Base-by-base conservation (phyloP, 2,797 vertebrate species). In the Sylvilagus floridanus region DNA sequence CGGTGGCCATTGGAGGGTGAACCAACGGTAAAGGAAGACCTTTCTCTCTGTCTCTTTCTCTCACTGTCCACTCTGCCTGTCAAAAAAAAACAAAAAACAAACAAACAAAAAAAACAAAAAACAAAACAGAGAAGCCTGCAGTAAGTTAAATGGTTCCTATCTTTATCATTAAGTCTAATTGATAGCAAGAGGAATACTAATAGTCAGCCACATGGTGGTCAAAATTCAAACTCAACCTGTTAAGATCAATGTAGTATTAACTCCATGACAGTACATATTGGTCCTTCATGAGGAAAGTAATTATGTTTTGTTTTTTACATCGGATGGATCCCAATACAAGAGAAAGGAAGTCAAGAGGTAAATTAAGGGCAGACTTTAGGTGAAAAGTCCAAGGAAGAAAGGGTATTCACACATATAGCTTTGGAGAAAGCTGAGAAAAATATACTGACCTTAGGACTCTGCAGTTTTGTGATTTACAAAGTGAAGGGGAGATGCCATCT, bases 271-370 rank as follows among this genome's bases (percentile, higher is more conserved):
- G 32, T 37, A 78, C 78, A 91, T n/a, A 30, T 30, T 50, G 37
- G n/a, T 22, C n/a, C 7, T 91, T 66, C 28, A 73, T 68, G 60
- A 88, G 24, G 16, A 84, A 93, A n/a, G 21, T 77, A 19, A 65
- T 72, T 57, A 54, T 47, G 16, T 52, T 72, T 5, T 82, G 35
- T 37, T 89, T 75, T 71, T 69, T 52, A 50, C 21, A 30, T 82
- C 71, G 37, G 57, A 60, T 86, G 32, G 75, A 65, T 90, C 14
- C 52, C 30, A 76, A 42, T 69, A 32, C 24, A 62, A 72, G 65
- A 88, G n/a, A 75, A 22, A 52, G 37, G 35, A 32, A 93, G 75
- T 62, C 24, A 78, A 93, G 47, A 91, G n/a, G 47, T 26, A 73
- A 87, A 32, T 35, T 47, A 90, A 71, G 22, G 11, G 28, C 17